Evolutionary conservation across 2,113 vertebrate species (phyloP), one percentile per base, ranked within the genome.

Genomic region (Ploceus nigricollis): DNA sequence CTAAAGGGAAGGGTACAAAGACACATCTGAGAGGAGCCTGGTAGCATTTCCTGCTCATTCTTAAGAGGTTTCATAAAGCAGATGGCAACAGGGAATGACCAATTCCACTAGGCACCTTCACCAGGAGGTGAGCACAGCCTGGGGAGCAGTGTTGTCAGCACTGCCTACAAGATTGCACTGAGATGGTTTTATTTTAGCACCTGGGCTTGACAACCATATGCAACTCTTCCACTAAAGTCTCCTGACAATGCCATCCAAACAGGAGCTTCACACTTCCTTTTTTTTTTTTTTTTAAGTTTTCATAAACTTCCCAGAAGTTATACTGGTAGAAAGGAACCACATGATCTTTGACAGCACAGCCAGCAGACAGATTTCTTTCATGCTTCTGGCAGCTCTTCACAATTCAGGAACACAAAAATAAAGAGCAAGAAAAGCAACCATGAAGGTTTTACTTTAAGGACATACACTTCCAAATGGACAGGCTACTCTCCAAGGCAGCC

Each of bases 81-180:
- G 69, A 71, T 27, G 22, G 72, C 35, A 93, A 64, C 0, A 0
- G 27, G 17, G 21, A 82, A 57, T 21, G 44, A 27, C n/a, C 0
- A 6, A 27, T 89, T 81, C 85, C 66, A 72, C 22, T 37, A 77
- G 39, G 37, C 31, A 81, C 25, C 31, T 76, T 73, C 15, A 21
- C 20, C 42, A 86, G 33, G 39, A 87, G 39, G 57, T 40, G 39
- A 53, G 45, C 27, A 71, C 5, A 78, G 50, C 37, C 25, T 3
- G 1, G 40, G 53, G 27, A 42, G 10, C 57, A 64, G 37, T 0
- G 1, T 7, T 7, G 1, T 22, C 42, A 57, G 47, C 2, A 1
- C 18, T 69, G 45, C 60, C 76, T 73, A 35, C 23, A 54, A 17
- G 51, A 68, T 20, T 72, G 37, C 47, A 66, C 25, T 17, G 35